Conservation (phyloP, 2,113 vertebrate genomes). For the Protobothrops mucrosquamatus region DNA sequence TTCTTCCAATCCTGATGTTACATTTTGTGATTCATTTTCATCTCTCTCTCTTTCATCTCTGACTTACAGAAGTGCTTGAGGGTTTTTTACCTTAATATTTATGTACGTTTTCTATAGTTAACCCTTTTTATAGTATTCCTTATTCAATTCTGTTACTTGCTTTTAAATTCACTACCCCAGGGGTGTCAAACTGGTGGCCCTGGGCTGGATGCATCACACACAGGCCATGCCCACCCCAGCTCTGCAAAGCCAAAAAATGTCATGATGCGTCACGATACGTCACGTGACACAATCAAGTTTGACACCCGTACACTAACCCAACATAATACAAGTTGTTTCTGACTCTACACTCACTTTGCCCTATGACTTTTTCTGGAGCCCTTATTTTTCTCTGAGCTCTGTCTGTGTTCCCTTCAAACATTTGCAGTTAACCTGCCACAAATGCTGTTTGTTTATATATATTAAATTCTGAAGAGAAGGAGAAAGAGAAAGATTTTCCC, state of each 20-base stretch:
- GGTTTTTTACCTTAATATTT: not conserved
- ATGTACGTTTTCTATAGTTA: not conserved
- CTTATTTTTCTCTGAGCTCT: not conserved
- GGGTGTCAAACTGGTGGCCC: no score
- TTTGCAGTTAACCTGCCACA: not conserved
- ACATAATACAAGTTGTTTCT: not conserved
- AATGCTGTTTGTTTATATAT: not conserved
- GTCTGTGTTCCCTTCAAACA: not conserved
- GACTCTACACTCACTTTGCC: not conserved
- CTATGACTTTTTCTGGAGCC: not conserved
- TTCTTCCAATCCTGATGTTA: not conserved
- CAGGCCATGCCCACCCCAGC: no score
- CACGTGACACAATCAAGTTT: no score
- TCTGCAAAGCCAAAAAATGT: no score
- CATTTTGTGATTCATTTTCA: not conserved
- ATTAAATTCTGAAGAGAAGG: not conserved
- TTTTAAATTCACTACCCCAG: not conserved
- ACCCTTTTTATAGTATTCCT: not conserved
- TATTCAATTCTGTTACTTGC: not conserved
- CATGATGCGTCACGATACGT: no score
- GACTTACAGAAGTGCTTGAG: not conserved
- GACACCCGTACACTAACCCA: not conserved
- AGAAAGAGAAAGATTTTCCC: not conserved
- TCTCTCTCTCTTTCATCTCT: not conserved
- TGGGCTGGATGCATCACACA: no score